Conservation (phyloP, 1,140 invertebrate species). For the Andrena cerasifolii region DNA sequence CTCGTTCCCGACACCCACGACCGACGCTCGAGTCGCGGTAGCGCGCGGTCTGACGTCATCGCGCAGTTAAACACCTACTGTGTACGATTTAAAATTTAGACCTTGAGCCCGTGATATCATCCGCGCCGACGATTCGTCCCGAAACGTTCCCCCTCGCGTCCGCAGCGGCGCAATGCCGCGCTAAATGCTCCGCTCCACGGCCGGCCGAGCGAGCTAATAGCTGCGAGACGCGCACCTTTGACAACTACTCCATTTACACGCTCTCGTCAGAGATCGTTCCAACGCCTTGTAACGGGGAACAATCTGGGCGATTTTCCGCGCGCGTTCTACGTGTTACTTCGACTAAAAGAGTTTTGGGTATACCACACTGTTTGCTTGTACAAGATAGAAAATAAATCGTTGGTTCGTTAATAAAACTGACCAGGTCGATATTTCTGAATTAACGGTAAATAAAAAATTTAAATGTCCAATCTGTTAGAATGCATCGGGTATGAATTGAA, state of each 20-base stretch:
- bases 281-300: no score
- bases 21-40: constrained; percentile 9
- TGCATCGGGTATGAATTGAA: no score
- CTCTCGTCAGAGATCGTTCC: not conserved
- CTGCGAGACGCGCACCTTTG: not conserved
- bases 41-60: constrained; percentile 53
- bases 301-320: no score
- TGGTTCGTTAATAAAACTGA: no score
- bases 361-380: no score
- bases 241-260: not conserved
- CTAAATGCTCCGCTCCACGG: not conserved
- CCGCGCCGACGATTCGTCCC: constrained; percentile 16
- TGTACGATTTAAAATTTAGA: constrained; percentile 50
- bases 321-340: no score
- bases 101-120: constrained; percentile 68
- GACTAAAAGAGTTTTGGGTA: no score
- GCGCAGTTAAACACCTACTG: constrained; percentile 61
- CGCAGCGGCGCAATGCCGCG: not conserved
- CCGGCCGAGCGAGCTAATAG: not conserved
- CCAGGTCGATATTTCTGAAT: no score
- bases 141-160: not conserved
- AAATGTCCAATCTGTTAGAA: no score
- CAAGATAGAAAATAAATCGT: no score
- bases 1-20: constrained; percentile 8
- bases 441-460: no score